These are phyloP conservation scores for Amblyopsis rosae DNA, from an alignment of 2,113 vertebrate species.

Conservation along the genomic window DNA sequence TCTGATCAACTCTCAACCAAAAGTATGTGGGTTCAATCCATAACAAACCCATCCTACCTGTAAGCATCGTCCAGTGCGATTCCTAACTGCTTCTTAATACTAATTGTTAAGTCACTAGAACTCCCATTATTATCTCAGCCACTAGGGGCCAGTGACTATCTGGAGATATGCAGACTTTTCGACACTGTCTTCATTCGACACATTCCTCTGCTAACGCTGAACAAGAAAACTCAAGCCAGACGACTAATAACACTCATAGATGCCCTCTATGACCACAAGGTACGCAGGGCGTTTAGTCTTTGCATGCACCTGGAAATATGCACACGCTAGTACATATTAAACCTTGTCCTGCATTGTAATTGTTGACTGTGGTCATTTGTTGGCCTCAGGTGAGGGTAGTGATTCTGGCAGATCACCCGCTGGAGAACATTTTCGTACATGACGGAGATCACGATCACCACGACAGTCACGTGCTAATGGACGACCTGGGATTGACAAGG, in stretches of 20 bases:
- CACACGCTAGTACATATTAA: too few relatives aligned
- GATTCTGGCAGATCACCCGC: conserved; percentile 81
- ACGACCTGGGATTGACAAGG: conserved; percentile 90
- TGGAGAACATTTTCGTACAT: conserved; percentile 85
- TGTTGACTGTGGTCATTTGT: background rate
- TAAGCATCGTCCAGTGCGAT: too few relatives aligned
- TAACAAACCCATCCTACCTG: too few relatives aligned
- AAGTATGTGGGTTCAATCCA: too few relatives aligned
- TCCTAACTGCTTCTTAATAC: too few relatives aligned
- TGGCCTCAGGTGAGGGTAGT: conserved; percentile 86
- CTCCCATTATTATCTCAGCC: conserved; percentile 74
- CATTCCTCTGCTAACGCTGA: conserved; percentile 87
- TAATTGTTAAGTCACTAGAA: too few relatives aligned
- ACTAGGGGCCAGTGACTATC: conserved; percentile 94
- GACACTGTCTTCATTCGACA: conserved; percentile 89
- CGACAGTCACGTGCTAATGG: conserved; percentile 88
- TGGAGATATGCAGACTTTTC: conserved; percentile 89
- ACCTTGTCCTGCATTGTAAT: too few relatives aligned
- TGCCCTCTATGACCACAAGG: conserved; percentile 93
- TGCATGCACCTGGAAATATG: background rate
- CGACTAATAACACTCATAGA: conserved; percentile 97
- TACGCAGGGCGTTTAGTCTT: conserved; percentile 40
- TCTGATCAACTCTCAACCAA: too few relatives aligned
- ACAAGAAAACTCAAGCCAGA: conserved; percentile 89
- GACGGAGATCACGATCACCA: conserved; percentile 74